phyloP scores from a whole-genome alignment of 2,888 invertebrate genomes.

The Philereme transversata region DNA sequence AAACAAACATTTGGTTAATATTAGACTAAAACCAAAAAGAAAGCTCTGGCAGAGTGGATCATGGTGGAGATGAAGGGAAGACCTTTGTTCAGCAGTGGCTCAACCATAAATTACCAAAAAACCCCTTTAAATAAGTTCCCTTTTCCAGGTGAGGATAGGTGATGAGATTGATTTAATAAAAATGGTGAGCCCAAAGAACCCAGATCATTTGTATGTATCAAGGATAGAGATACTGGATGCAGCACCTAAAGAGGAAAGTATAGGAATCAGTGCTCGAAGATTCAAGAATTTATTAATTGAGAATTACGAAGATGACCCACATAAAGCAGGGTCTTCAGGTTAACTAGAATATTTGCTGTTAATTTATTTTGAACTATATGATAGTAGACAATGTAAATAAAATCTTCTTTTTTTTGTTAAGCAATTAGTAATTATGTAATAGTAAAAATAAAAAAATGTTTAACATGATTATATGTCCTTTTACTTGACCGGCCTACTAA shows the following conservation, averaged over 20 bases:
- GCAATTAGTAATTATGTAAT: no score
- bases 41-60: no score
- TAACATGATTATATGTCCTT: no score
- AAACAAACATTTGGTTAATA: no score
- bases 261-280: conserved; percentile 85
- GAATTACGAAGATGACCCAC: conserved; percentile 86
- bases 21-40: no score
- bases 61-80: no score
- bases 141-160: conserved; percentile 83
- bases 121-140: not conserved
- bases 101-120: no score
- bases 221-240: conserved; percentile 86
- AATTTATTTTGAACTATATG: not conserved
- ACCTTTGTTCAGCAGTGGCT: no score
- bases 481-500: conserved; percentile 16
- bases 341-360: not conserved
- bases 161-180: conserved; percentile 92
- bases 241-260: conserved; percentile 80
- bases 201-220: conserved; percentile 87
- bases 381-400: conserved; percentile 31
- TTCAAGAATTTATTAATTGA: conserved; percentile 89
- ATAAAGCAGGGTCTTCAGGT: conserved; percentile 53
- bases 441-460: not conserved
- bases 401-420: conserved; percentile 26
- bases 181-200: conserved; percentile 86